Percentiles rank a stretch among this genome's conserved stretches.
phyloP scores from a whole-genome alignment of 2,888 invertebrate species.

The Eristalis tenax region DNA sequence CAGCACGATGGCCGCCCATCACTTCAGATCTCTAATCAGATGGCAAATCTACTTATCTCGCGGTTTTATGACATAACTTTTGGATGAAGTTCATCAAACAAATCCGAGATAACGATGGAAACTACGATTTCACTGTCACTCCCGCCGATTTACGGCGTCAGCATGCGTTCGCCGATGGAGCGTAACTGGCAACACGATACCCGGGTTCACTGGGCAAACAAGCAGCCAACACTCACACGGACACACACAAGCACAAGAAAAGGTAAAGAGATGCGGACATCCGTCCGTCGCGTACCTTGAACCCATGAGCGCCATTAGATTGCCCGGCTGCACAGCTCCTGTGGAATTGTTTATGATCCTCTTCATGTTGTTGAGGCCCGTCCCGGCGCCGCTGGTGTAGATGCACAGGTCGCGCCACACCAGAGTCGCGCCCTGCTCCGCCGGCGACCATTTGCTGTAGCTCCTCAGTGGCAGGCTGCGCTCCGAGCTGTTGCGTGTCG shows the following conservation, averaged over 20 bases:
- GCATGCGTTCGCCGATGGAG: constrained; percentile 18
- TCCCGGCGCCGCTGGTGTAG: constrained; percentile 83
- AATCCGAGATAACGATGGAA: neutral
- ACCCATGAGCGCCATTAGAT: constrained; percentile 92
- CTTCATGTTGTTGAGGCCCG: constrained; percentile 83
- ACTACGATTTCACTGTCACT: constrained; percentile 19
- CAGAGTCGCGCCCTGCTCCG: constrained; percentile 86
- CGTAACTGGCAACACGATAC: constrained; percentile 13
- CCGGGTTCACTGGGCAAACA: neutral
- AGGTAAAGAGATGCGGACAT: neutral
- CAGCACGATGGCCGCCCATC: neutral
- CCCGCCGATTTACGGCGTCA: neutral
- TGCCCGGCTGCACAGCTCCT: constrained; percentile 91
- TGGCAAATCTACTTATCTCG: neutral
- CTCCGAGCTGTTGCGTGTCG: constrained; percentile 79
- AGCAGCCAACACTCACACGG: neutral
- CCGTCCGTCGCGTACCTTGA: constrained; percentile 85
- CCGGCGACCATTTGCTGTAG: constrained; percentile 83
- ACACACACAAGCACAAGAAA: neutral
- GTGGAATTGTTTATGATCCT: constrained; percentile 91
- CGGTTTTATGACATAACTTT: constrained; percentile 5
- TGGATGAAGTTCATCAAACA: neutral
- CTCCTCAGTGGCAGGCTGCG: constrained; percentile 80
- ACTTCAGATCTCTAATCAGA: neutral
- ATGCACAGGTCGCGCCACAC: constrained; percentile 91